A percentile compares a stretch with the other conserved stretches of the same genome.
Conservation (phyloP, 1,140 invertebrate species). For the Plodia interpunctella region DNA sequence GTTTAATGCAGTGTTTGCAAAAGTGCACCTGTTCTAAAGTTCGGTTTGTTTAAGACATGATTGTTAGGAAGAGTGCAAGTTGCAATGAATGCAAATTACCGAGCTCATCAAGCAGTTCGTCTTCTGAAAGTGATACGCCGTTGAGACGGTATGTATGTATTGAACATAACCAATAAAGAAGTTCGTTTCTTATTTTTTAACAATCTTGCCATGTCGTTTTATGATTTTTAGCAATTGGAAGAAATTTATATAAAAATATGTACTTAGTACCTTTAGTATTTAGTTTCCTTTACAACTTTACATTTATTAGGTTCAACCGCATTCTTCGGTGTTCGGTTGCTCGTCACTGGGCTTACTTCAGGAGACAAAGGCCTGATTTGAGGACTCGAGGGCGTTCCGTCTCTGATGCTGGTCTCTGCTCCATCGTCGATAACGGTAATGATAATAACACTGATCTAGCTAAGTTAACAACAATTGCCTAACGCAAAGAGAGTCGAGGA, state of each 20-base stretch:
- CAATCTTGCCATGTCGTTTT: no score
- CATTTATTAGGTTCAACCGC: conserved; percentile 49
- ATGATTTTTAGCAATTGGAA: no score
- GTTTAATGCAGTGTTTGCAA: no score
- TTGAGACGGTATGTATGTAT: conserved; percentile 41
- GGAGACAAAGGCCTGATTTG: conserved; percentile 29
- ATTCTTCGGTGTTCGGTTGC: conserved; percentile 50
- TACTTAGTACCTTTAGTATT: no score
- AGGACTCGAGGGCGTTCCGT: conserved; percentile 46
- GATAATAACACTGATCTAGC: no score
- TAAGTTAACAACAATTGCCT: no score
- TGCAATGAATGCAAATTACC: conserved; percentile 55
- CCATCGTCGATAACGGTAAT: conserved; percentile 50
- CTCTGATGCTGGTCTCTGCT: conserved; percentile 51
- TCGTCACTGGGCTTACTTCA: conserved; percentile 55
- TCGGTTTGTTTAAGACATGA: conserved; percentile 19
- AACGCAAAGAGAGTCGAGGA: no score
- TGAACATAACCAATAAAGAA: no score
- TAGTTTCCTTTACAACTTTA: no score
- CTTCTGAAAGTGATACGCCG: conserved; percentile 45
- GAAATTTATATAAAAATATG: no score
- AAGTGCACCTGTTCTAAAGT: background rate
- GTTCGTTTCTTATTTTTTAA: no score
- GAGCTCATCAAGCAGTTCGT: conserved; percentile 43
- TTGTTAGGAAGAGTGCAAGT: conserved; percentile 46